A percentile compares a stretch with the other conserved stretches of the same genome.
phyloP scores from a whole-genome alignment of 30 jellyfish, hydroid and myxozoan genomes.

The Catostylus mosaicus region DNA sequence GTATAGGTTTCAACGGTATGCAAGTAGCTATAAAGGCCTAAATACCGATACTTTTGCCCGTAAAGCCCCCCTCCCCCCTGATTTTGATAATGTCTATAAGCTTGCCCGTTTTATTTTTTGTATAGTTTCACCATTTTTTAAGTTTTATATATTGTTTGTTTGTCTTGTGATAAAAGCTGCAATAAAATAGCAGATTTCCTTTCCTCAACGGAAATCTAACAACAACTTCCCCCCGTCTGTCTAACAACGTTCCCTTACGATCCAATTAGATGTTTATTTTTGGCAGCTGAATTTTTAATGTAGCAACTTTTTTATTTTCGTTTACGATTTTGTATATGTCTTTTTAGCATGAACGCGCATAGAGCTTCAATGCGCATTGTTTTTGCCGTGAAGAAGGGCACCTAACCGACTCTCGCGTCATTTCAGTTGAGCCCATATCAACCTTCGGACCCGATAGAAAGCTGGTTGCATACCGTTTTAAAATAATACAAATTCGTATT shows the following conservation, averaged over 20 bases:
- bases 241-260: too few relatives aligned
- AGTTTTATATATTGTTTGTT: too few relatives aligned
- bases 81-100: too few relatives aligned
- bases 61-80: too few relatives aligned
- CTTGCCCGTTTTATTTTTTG: too few relatives aligned
- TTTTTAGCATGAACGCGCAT: conserved; percentile 1
- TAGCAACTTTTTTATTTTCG: background rate
- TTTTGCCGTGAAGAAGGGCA: conserved; percentile 6
- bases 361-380: conserved; percentile 15
- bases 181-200: too few relatives aligned
- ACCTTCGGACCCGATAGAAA: background rate
- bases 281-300: too few relatives aligned
- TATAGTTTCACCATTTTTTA: too few relatives aligned
- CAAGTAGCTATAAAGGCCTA: background rate
- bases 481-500: background rate
- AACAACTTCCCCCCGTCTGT: too few relatives aligned
- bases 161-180: too few relatives aligned
- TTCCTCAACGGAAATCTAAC: too few relatives aligned
- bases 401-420: conserved; percentile 34
- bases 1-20: conserved; percentile 16
- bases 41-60: too few relatives aligned
- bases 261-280: conserved; percentile 1
- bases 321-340: background rate
- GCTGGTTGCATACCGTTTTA: conserved; percentile 27
- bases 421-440: conserved; percentile 13